Percentiles rank a stretch among this genome's conserved stretches.
Conservation (phyloP, 1,140 invertebrate species). For the Caenorhabditis briggsae region DNA sequence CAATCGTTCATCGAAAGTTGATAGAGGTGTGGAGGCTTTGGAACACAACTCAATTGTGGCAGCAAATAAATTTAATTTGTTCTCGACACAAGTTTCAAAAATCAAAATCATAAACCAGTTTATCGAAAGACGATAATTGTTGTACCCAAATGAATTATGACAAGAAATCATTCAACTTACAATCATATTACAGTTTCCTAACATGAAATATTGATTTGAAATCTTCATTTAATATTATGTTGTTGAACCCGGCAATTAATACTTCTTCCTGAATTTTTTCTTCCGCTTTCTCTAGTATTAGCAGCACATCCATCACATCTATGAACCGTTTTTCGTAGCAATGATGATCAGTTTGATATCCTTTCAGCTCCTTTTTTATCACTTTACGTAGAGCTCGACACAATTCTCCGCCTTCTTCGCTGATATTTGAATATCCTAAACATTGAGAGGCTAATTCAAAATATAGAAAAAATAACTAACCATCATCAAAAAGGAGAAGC, state of each 20-base stretch:
- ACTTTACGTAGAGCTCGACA: constrained; percentile 20
- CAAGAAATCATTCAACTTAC: background rate
- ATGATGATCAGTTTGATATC: constrained; percentile 22
- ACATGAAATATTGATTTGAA: constrained; percentile 18
- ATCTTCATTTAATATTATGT: background rate
- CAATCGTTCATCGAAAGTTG: too few species aligned
- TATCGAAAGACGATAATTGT: background rate
- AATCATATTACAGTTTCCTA: background rate
- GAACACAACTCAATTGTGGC: too few species aligned
- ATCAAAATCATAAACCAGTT: background rate
- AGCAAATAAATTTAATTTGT: too few species aligned
- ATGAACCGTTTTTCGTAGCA: background rate
- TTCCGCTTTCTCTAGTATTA: background rate
- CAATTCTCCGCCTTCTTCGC: background rate
- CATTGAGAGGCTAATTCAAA: background rate
- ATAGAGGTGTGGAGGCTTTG: too few species aligned
- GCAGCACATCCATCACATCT: background rate
- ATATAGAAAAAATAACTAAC: background rate
- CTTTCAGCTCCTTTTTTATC: background rate
- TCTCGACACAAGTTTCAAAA: background rate
- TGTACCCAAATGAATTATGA: background rate
- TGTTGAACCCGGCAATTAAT: background rate
- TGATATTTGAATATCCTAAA: constrained; percentile 18
- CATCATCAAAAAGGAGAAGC: background rate
- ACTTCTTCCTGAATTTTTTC: constrained; percentile 18